Evolutionary conservation across 2,797 vertebrate species (phyloP), one percentile per base, ranked within the genome.

Genomic region (Dallia pectoralis): DNA sequence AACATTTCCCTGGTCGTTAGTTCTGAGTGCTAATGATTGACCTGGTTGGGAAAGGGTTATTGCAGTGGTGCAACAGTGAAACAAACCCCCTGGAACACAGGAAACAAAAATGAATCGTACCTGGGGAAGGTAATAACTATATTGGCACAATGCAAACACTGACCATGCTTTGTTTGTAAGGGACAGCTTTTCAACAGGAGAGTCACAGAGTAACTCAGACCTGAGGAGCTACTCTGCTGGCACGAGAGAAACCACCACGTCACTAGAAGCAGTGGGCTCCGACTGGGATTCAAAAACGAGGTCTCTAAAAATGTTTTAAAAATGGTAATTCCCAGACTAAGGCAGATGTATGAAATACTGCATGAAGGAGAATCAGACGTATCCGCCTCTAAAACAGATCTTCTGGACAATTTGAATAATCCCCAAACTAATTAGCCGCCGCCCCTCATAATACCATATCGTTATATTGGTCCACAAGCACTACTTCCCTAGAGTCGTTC

Each of bases 31-130:
- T 49, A 53, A 53, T n/a, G 5, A 71, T 59, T 22, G 8, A 56
- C 56, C 64, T 32, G 22, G 72, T 82, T 63, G 56, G 6, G 7
- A 19, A 56, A 25, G 67, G 59, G 63, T 75, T 48, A 14, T 15
- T n/a, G 48, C 44, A 56, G 53, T 63, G 30, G 18, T 81, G 72
- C 70, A 18, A 53, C 51, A n/a, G 76, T 80, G 86, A 85, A 89
- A 79, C 81, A 70, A 85, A 91, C 86, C 82, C 86, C 88, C 87
- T 88, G 85, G 72, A 89, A 91, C 92, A 96, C 96, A 98, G 96
- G 95, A 98, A 99, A 98, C 96, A 98, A 98, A 94, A 94, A 88
- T 93, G 91, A 92, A 94, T 95, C 94, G 96, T 94, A 96, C 94
- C 95, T 94, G 80, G 84, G 36, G 94, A 95, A 93, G 80, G 2